Evolutionary conservation across 2,113 vertebrate species (phyloP), one percentile per base, ranked within the genome.

Genomic region (Nibea albiflora): DNA sequence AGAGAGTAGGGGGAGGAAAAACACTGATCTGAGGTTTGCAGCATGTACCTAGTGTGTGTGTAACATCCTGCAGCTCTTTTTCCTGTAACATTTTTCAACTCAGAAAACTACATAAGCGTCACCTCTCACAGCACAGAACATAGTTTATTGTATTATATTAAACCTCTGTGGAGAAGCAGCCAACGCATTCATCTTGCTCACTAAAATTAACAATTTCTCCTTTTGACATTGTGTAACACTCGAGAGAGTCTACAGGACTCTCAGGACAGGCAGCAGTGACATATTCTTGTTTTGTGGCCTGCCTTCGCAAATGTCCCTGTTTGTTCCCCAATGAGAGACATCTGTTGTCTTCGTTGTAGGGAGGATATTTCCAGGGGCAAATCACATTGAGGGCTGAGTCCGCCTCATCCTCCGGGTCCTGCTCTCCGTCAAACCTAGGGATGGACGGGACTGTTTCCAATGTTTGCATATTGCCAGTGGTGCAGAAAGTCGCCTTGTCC

Each of bases 341-440:
- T 84, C 66, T 74, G 77, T 60, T 82, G 76, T 81, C 76, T 50
- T 24, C 20, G 11, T 73, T 61, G 64, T 17, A 26, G 68, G 50
- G 53, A 57, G 62, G 63, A 76, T 62, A 79, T 83, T 88, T 88
- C 24, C 81, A 77, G 74, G 73, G 58, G 47, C 68, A 54, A 78
- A 56, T 73, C 66, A 46, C 64, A 47, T 15, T 11, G 20, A 64
- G 67, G 5, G 4, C 47, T 50, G 2, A 22, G 54, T 76, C 58
- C 14, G 12, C 78, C 67, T 71, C 11, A 2, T 83, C 83, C 73
- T 82, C 50, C 50, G 80, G 58, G 85, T 42, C 28, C 11, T 44
- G 71, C 61, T 72, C n/a, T 35, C 76, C 24, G 11, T 70, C 66
- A 47, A 49, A 52, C 67, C 16, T 14, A 3, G 6, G 49, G 81